Percentiles rank a stretch among this genome's conserved stretches.
Conservation (phyloP, 2,113 vertebrate genomes). For the Phrynosoma blainvillii region DNA sequence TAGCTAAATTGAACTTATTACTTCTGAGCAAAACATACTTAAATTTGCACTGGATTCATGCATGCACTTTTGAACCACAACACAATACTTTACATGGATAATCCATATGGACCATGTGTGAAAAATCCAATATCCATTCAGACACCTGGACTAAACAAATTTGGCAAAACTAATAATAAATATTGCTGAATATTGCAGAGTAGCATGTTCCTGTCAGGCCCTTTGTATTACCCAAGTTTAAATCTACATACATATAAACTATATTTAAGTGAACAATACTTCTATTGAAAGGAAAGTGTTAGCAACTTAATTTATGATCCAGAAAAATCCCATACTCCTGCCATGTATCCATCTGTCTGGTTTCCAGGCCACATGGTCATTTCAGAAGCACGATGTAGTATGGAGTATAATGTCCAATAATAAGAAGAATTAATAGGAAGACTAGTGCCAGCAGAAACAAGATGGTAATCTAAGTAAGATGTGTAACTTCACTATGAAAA, state of each 20-base stretch:
- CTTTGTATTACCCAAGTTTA: background rate
- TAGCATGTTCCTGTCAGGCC: background rate
- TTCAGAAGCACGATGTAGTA: background rate
- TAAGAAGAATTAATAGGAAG: background rate
- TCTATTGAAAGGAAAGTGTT: background rate
- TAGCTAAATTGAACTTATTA: background rate
- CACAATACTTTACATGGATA: background rate
- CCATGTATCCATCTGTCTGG: background rate
- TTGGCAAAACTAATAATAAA: background rate
- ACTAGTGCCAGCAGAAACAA: background rate
- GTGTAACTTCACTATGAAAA: no score
- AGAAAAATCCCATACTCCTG: background rate
- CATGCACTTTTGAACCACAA: background rate
- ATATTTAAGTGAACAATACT: background rate
- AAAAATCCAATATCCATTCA: background rate
- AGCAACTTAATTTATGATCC: background rate
- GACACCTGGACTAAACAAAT: background rate
- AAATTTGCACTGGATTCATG: background rate
- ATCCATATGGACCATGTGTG: background rate
- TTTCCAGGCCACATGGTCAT: background rate
- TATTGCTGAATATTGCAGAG: background rate
- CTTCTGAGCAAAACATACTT: background rate
- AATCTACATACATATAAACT: background rate
- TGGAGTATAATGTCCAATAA: background rate
- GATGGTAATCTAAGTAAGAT: background rate